Percentiles rank a stretch among this genome's conserved stretches.
These are phyloP conservation scores for Himalopsyche anomala DNA, from an alignment of 2,888 invertebrate genomes.

Conservation along the genomic window DNA sequence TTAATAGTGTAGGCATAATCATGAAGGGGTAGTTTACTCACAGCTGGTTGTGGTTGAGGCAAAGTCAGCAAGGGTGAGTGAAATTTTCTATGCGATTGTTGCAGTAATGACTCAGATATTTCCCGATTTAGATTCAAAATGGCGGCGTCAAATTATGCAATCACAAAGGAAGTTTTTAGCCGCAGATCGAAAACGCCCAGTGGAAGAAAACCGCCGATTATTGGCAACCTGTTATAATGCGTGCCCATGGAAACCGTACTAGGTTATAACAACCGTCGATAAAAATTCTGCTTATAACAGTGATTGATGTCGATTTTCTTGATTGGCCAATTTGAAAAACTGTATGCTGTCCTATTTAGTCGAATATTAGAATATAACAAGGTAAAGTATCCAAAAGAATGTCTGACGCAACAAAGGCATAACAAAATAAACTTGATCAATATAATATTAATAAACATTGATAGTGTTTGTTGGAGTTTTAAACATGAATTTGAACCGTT, in stretches of 20 bases:
- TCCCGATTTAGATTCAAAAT: constrained; percentile 54
- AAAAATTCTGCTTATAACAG: not conserved
- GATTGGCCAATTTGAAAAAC: constrained; percentile 28
- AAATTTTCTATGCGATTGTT: constrained; percentile 45
- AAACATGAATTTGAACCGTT: too few relatives aligned
- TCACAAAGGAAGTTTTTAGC: constrained; percentile 50
- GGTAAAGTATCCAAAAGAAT: too few relatives aligned
- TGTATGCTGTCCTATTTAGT: not conserved
- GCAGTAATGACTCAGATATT: constrained; percentile 52
- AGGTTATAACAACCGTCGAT: constrained; percentile 28
- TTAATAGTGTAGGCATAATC: constrained; percentile 38
- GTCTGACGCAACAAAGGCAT: too few relatives aligned
- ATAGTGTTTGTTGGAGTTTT: too few relatives aligned
- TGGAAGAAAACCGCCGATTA: constrained; percentile 44
- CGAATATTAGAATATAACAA: not conserved
- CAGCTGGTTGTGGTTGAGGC: constrained; percentile 45
- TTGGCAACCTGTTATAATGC: constrained; percentile 49
- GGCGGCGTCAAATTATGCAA: constrained; percentile 58
- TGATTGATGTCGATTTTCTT: constrained; percentile 16
- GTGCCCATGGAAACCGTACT: constrained; percentile 41
- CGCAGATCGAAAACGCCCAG: constrained; percentile 49
- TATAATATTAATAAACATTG: too few relatives aligned
- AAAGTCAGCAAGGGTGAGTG: constrained; percentile 43
- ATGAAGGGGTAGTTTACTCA: constrained; percentile 42
- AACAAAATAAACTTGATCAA: too few relatives aligned